These are phyloP conservation scores for Luperina nickerlii DNA, from an alignment of 2,888 invertebrate species.

Conservation along the genomic window DNA sequence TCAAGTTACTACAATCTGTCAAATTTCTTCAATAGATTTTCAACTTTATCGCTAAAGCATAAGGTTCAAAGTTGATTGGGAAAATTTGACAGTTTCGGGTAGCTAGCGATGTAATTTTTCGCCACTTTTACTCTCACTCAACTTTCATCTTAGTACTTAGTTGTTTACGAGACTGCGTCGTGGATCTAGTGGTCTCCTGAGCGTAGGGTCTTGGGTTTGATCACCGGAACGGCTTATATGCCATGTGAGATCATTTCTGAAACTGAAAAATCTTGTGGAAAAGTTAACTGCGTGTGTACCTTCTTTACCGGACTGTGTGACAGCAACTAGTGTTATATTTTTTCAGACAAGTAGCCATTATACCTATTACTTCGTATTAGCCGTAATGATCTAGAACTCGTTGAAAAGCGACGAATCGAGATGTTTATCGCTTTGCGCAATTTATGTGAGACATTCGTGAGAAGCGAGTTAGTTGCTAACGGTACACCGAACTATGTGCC, in stretches of 20 bases:
- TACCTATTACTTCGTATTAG: conserved; percentile 32
- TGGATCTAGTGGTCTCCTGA: neutral
- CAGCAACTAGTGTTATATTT: neutral
- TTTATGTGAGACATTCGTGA: conserved; percentile 59
- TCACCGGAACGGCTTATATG: neutral
- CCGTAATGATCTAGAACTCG: conserved; percentile 50
- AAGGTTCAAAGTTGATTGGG: no score
- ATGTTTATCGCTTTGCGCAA: conserved; percentile 56
- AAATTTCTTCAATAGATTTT: no score
- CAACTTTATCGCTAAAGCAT: no score
- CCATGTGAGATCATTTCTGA: neutral
- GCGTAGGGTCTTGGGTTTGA: neutral
- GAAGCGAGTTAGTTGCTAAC: conserved; percentile 54
- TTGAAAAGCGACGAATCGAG: conserved; percentile 42
- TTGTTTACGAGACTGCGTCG: neutral
- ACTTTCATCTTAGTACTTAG: neutral
- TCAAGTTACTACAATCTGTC: no score
- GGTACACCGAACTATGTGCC: conserved; percentile 51
- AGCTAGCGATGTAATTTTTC: neutral
- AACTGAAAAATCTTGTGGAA: neutral
- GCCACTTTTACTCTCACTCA: neutral
- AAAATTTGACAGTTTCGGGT: no score
- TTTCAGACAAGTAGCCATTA: conserved; percentile 2
- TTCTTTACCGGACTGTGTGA: neutral
- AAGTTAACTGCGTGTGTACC: no score